phyloP scores from a whole-genome alignment of 2,888 invertebrate genomes.

The Amphipyra berbera region DNA sequence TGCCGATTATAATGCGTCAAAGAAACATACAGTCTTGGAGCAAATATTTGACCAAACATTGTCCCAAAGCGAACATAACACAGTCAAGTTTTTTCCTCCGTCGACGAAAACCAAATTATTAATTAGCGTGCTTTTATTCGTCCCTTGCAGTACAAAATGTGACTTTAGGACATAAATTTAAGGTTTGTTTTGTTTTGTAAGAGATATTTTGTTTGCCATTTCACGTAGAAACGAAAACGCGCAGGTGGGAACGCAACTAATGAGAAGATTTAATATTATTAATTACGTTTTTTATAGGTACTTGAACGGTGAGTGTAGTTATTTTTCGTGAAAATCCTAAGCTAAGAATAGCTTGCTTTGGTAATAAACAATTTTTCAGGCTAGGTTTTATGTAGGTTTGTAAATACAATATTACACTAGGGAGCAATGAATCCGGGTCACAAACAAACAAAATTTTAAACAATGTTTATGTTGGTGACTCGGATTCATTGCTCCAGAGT shows the following conservation, averaged over 20 bases:
- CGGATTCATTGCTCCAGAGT: too few relatives aligned
- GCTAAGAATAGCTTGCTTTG: not conserved
- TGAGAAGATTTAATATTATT: conserved; percentile 55
- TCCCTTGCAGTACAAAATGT: conserved; percentile 37
- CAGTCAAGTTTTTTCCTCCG: conserved; percentile 33
- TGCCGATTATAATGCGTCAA: too few relatives aligned
- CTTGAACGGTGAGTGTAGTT: conserved; percentile 19
- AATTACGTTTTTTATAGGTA: conserved; percentile 39
- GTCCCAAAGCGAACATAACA: conserved; percentile 14
- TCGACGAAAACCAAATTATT: conserved; percentile 56
- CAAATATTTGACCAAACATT: conserved; percentile 27
- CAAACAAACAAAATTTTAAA: too few relatives aligned
- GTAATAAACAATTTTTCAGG: too few relatives aligned
- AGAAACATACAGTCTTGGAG: not conserved
- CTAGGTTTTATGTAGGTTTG: too few relatives aligned
- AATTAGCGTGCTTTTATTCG: conserved; percentile 53
- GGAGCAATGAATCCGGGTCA: too few relatives aligned
- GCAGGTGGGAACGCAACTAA: conserved; percentile 53
- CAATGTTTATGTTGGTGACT: too few relatives aligned
- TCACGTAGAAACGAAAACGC: conserved; percentile 36
- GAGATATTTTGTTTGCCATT: conserved; percentile 29
- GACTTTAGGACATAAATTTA: conserved; percentile 12
- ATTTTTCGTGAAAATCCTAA: conserved; percentile 17
- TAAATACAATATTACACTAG: too few relatives aligned
- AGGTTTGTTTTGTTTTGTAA: conserved; percentile 22